A percentile compares a stretch with the other conserved stretches of the same genome.
Evolutionary conservation across 2,113 vertebrate species (phyloP).

Genomic region (Guaruba guarouba): DNA sequence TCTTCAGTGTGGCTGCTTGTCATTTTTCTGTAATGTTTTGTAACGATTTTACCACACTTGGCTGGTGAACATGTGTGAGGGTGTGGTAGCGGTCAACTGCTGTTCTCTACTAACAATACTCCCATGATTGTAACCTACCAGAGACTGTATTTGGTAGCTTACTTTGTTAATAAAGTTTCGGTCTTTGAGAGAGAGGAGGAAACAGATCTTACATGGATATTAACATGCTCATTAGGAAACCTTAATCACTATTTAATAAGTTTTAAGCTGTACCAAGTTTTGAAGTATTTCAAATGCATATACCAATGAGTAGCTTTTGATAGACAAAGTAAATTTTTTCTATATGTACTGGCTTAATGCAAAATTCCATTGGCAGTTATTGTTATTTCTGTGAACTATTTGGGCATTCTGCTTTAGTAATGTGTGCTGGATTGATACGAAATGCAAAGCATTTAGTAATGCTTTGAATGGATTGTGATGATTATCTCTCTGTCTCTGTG

Average conservation of each 20-base stretch:
- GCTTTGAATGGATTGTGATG: background rate
- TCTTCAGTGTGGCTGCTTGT: background rate
- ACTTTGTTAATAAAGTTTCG: background rate
- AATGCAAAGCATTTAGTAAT: too few relatives aligned
- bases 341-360: background rate
- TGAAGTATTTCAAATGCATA: background rate
- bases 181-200: background rate
- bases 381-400: background rate
- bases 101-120: background rate
- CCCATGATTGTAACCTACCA: background rate
- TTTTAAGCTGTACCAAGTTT: background rate
- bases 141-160: background rate
- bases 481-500: background rate
- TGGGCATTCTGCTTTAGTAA: background rate
- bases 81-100: background rate
- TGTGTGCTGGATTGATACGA: background rate
- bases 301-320: background rate
- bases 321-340: background rate
- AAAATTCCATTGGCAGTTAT: background rate
- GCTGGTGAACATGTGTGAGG: background rate
- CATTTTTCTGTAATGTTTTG: background rate
- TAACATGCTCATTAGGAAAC: background rate
- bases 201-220: background rate
- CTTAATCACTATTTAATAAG: background rate
- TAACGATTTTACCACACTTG: background rate